phyloP scores from a whole-genome alignment of 2,797 vertebrate genomes.

The Cyclura pinguis region DNA sequence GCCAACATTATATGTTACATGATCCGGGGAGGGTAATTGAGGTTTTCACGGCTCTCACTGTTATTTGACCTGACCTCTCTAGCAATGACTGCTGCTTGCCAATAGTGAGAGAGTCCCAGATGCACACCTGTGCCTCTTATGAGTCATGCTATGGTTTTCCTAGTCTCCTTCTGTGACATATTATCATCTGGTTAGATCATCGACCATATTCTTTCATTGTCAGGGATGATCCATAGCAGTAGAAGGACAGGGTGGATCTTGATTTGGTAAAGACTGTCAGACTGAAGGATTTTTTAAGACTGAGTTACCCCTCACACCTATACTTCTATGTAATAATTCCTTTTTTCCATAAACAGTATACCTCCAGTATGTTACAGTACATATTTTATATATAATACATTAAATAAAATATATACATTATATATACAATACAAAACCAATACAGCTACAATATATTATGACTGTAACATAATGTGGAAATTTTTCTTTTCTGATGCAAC shows the following conservation, averaged over 20 bases:
- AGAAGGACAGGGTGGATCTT: background rate
- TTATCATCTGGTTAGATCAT: background rate
- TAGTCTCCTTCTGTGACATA: background rate
- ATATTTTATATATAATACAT: no score
- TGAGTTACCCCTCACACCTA: background rate
- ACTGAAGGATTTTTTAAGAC: background rate
- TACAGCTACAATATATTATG: no score
- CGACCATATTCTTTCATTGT: background rate
- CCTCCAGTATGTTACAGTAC: background rate
- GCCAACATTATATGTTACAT: conserved; percentile 3
- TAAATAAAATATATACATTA: no score
- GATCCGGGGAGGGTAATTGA: conserved; percentile 18
- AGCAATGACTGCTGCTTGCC: background rate
- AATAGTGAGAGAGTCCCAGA: conserved; percentile 26
- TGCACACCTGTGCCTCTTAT: conserved; percentile 29
- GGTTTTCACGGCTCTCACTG: conserved; percentile 34
- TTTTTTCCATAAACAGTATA: background rate
- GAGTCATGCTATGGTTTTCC: conserved; percentile 39
- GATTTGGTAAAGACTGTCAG: background rate
- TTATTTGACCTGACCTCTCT: conserved; percentile 42
- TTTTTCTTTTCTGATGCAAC: background rate
- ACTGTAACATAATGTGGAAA: no score
- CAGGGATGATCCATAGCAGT: background rate
- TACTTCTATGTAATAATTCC: background rate
- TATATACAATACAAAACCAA: no score